Evolutionary conservation across 2,888 invertebrate species (phyloP), one percentile per base, ranked within the genome.

Genomic region (Pachydiplax longipennis): DNA sequence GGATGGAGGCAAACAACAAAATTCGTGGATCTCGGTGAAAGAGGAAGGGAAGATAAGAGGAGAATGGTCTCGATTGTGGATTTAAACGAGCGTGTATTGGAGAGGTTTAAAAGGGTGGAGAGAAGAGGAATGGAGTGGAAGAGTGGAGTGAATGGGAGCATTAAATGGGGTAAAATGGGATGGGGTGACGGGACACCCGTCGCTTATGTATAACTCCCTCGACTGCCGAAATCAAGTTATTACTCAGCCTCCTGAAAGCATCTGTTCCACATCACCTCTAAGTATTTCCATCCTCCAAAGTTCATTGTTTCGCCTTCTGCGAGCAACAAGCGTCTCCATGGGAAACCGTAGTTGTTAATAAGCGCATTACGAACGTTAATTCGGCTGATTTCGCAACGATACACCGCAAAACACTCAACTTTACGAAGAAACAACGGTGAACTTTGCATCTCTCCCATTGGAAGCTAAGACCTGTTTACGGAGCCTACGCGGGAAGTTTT

Each of bases 151-250:
- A 87, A 73, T 31, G 73, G 73, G 73, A 31, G 25, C 25, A 31
- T 73, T 73, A 31, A 73, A 73, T 31, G 31, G 73, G 87, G 61
- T 83, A 53, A 87, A n/a, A 31, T 10, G 53, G n/a, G n/a, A n/a
- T n/a, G 12, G 48, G 53, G 18, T 8, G 37, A 22, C 35, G 12
- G 48, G 15, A 18, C 22, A 37, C 22, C 35, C 35, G 83, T 15
- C 31, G 81, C 18, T 81, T 37, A 40, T 40, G 81, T 81, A 40
- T 37, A 44, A 83, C 83, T 58, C 83, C 40, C 48, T 31, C 82
- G 15, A 25, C 18, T 25, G 83, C 83, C 58, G 22, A 87, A 87
- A 87, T 61, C 87, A 61, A 87, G 87, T 87, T 87, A 87, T 87
- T 87, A 61, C 87, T 87, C 87, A 87, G 35, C 35, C 37, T 35